Evolutionary conservation across 2,888 invertebrate species (phyloP), one percentile per base, ranked within the genome.

Genomic region (Drosophila histrio): DNA sequence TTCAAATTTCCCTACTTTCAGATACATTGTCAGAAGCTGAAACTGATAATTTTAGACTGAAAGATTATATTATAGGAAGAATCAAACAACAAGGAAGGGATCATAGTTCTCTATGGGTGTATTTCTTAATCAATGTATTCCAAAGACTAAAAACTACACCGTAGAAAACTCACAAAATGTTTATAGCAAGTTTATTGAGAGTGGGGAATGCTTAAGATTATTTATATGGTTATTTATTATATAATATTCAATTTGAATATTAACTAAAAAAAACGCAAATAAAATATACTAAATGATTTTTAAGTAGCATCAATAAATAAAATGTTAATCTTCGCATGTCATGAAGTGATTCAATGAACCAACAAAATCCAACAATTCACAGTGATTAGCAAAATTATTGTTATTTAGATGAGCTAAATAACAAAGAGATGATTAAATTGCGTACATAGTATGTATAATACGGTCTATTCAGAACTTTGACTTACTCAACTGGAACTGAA

Each of bases 401-500:
- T 32, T 21, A 7, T 39, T 24, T 19, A 22, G 24, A 21, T 22
- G 17, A 41, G 26, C 46, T 13, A 39, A 52, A 47, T 28, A 43
- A 38, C 39, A 22, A 26, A 22, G 13, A 24, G 34, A 36, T 49
- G 43, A 54, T 49, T 54, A 13, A n/a, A 49, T 15, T 36, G 15
- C 34, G 15, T 49, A 34, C 15, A 15, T 21, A 21, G 22, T 21
- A 21, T 11, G 8, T n/a, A n/a, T 13, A 22, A 28, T 30, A 9
- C 7, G n/a, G 9, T 9, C 36, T 8, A 17, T 60, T 60, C 49
- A 46, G 58, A 32, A 63, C 38, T 43, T 22, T 9, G 22, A 53
- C 19, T 57, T 72, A 63, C 63, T 53, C 70, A 60, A 64, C 43
- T 57, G 49, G 43, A 63, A 63, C 57, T 19, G 41, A 32, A 41